phyloP scores from a whole-genome alignment of 92 coral and sea anemone genomes.

The Ricordea florida region DNA sequence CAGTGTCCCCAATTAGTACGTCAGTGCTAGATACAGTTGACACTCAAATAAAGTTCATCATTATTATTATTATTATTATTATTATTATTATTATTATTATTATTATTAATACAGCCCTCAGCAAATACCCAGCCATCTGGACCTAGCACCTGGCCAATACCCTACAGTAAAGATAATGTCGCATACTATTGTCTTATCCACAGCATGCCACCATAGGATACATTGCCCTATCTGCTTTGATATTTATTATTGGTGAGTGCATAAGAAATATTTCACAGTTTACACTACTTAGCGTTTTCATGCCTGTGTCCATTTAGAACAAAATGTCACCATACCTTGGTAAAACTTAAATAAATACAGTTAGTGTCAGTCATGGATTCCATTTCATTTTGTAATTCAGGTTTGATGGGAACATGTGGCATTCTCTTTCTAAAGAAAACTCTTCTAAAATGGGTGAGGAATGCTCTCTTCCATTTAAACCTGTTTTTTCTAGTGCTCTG shows the following conservation, averaged over 20 bases:
- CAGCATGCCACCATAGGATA: constrained; percentile 63
- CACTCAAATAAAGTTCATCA: too few species aligned
- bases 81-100: too few species aligned
- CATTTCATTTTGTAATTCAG: constrained; percentile 11
- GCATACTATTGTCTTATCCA: not conserved
- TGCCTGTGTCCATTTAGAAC: not conserved
- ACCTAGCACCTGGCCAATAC: too few species aligned
- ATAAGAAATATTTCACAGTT: not conserved
- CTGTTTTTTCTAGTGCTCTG: too few species aligned
- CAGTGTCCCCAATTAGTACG: too few species aligned
- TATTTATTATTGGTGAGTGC: constrained; percentile 71
- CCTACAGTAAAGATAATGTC: not conserved
- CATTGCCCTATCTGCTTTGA: constrained; percentile 51
- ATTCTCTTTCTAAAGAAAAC: constrained; percentile 54
- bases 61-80: too few species aligned
- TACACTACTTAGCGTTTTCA: not conserved
- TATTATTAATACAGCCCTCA: too few species aligned
- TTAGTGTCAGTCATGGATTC: too few species aligned
- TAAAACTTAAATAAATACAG: too few species aligned
- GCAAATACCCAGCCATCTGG: too few species aligned
- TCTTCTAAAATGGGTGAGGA: constrained; percentile 58
- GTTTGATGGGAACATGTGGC: constrained; percentile 76
- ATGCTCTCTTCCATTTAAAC: not conserved
- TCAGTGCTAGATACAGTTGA: too few species aligned
- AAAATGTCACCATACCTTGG: not conserved